phyloP scores from a whole-genome alignment of 2,797 vertebrate species.

The Leptoclinus maculatus region DNA sequence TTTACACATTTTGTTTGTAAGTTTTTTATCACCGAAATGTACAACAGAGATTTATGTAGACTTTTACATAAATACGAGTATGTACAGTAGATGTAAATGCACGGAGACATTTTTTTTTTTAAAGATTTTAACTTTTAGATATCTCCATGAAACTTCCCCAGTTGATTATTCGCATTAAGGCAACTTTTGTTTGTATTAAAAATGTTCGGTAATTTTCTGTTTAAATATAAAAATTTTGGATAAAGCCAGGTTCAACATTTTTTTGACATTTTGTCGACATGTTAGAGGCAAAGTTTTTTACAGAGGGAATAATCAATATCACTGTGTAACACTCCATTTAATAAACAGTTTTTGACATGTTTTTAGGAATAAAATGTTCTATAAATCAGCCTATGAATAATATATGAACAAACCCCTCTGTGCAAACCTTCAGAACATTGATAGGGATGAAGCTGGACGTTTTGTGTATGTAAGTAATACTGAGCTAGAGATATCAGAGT shows the following conservation, averaged over 20 bases:
- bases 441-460: too few relatives aligned
- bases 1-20: neutral
- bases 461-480: too few relatives aligned
- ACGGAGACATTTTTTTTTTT: too few relatives aligned
- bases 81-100: too few relatives aligned
- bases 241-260: neutral
- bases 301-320: neutral
- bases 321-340: neutral
- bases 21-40: neutral
- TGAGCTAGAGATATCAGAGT: neutral
- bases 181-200: neutral
- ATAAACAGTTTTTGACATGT: neutral
- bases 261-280: neutral
- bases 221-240: neutral
- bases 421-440: neutral
- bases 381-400: neutral
- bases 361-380: neutral
- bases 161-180: neutral
- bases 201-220: neutral
- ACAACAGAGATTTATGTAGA: neutral
- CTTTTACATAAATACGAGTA: neutral
- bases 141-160: neutral
- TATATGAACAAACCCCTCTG: neutral
- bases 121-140: neutral
- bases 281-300: neutral